Base-by-base conservation (phyloP, 2,113 vertebrate genomes). In the Macquaria australasica region DNA sequence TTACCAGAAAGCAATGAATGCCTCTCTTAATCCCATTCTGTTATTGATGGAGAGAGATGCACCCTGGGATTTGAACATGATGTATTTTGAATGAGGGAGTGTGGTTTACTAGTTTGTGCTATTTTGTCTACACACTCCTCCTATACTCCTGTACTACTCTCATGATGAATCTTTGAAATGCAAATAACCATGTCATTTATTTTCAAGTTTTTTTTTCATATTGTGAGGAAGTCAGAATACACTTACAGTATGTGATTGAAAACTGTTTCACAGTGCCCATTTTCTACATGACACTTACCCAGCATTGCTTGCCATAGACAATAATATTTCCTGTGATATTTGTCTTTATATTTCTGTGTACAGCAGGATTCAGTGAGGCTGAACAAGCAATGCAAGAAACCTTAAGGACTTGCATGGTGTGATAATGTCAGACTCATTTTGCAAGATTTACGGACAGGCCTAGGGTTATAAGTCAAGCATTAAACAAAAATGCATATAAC, bases 61-160 rank as follows among this genome's bases (percentile, higher is more conserved):
- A 85, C 18, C 62, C 60, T 70, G 73, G 82, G 69, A 84, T 48
- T n/a, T 85, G n/a, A 69, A 76, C 45, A 53, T 39, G 55, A 75
- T 73, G 53, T 81, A 66, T 67, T 71, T 83, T 76, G 45, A 79
- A 60, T 37, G 81, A 74, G 21, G 55, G 37, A 60, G 82, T 73
- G 73, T 72, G 51, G 83, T 80, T 90, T 83, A 90, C 67, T 73
- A 81, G 75, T 91, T 87, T 88, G 75, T 91, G 84, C 78, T 89
- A 39, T 81, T 91, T 89, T 91, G 81, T 89, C 80, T 41, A 70
- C 76, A 53, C 77, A 69, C 80, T 77, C 45, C 70, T 81, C 34
- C 73, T 87, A 73, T 64, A 74, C 70, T 85, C 68, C 77, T 53
- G 45, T 88, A 80, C 74, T 88, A 79, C 50, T 75, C 88, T 87